These are phyloP conservation scores for Brenthis daphne DNA, from an alignment of 2,888 invertebrate genomes.

Conservation along the genomic window DNA sequence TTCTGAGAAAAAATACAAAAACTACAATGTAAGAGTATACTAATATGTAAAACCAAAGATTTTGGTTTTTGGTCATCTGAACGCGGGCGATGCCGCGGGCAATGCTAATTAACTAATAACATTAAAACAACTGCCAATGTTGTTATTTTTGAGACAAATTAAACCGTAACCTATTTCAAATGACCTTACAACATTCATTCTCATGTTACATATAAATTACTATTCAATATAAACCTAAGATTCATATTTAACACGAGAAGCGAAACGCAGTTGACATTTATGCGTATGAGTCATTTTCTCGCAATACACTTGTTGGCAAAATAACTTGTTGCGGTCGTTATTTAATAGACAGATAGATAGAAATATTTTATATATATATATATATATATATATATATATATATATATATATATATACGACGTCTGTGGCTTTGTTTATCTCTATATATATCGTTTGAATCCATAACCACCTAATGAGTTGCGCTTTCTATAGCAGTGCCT, in stretches of 20 bases:
- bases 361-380: neutral
- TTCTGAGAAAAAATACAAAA: no score
- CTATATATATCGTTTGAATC: no score
- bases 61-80: no score
- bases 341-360: conserved; percentile 15
- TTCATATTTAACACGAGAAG: conserved; percentile 2
- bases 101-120: no score
- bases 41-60: no score
- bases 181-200: neutral
- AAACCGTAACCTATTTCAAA: neutral
- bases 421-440: no score
- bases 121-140: neutral
- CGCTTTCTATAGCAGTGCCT: no score
- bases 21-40: no score
- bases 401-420: no score
- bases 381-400: no score
- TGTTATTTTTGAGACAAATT: neutral
- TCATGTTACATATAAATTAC: neutral
- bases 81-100: no score
- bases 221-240: neutral
- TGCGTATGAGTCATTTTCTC: conserved; percentile 28
- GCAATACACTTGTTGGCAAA: conserved; percentile 25
- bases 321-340: conserved; percentile 19
- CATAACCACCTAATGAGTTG: no score
- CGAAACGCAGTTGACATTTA: conserved; percentile 28